Evolutionary conservation across 2,888 invertebrate species (phyloP).

Genomic region (Lycophotia porphyrea): DNA sequence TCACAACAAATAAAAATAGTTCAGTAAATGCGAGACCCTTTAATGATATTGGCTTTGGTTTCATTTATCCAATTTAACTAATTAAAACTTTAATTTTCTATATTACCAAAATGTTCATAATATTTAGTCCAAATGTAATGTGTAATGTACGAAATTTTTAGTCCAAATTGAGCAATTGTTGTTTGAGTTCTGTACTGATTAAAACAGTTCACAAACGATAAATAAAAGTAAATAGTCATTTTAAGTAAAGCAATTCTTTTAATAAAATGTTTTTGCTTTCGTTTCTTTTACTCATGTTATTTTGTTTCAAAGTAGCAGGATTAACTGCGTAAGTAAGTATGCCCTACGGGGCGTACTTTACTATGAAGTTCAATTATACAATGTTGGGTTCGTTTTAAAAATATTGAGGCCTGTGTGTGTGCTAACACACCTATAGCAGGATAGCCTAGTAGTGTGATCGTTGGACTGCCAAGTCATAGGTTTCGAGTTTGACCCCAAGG

Average conservation of each 20-base stretch:
- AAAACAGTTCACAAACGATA: neutral
- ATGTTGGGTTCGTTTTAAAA: neutral
- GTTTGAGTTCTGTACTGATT: neutral
- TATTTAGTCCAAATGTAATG: too few species aligned
- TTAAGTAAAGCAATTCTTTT: conserved; percentile 1
- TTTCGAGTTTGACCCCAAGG: too few species aligned
- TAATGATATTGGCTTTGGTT: neutral
- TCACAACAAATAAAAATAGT: neutral
- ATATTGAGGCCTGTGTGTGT: neutral
- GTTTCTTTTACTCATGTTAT: conserved; percentile 2
- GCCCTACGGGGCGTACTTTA: conserved; percentile 8
- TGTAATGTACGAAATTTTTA: neutral
- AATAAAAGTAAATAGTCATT: neutral
- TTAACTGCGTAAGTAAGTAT: conserved; percentile 9
- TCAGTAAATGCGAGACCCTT: neutral
- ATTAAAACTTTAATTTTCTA: too few species aligned
- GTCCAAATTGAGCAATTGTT: neutral
- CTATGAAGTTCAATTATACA: neutral
- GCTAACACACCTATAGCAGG: too few species aligned
- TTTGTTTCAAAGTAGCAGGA: conserved; percentile 16
- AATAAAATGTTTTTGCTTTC: neutral
- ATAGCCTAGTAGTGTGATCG: too few species aligned
- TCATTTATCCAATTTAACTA: neutral
- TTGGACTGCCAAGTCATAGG: too few species aligned
- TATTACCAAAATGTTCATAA: too few species aligned